Conservation (phyloP, 2,797 vertebrate genomes). For the Lagodon rhomboides region DNA sequence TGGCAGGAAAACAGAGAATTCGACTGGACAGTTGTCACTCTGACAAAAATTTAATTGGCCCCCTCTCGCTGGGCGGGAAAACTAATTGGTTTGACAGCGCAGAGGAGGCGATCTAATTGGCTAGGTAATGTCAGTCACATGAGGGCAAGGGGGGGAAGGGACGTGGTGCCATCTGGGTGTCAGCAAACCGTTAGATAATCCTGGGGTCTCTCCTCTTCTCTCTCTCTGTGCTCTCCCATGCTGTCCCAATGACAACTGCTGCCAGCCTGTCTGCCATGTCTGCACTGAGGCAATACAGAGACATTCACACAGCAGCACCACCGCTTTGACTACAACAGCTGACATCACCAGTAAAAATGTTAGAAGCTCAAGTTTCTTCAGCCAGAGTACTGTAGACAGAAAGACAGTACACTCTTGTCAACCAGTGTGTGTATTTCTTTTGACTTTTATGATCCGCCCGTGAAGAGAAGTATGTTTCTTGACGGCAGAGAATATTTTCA, state of each 20-base stretch:
- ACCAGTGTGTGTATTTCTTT: background rate
- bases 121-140: constrained; percentile 73
- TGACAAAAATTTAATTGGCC: constrained; percentile 64
- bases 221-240: constrained; percentile 43
- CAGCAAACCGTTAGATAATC: constrained; percentile 86
- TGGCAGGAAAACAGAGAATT: constrained; percentile 57
- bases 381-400: background rate
- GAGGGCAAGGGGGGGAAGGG: constrained; percentile 46
- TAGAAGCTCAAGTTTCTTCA: constrained; percentile 31
- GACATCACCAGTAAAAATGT: constrained; percentile 26
- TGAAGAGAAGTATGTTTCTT: constrained; percentile 1
- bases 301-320: constrained; percentile 31
- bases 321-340: constrained; percentile 39
- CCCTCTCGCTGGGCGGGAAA: constrained; percentile 59
- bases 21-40: constrained; percentile 65
- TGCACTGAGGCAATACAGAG: constrained; percentile 10
- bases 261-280: constrained; percentile 62
- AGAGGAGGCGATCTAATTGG: constrained; percentile 76
- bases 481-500: background rate
- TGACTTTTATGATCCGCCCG: background rate
- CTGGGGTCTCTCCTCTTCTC: constrained; percentile 61
- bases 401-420: background rate
- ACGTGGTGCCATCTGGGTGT: constrained; percentile 89
- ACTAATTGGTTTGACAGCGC: constrained; percentile 76
- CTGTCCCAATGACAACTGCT: constrained; percentile 69